phyloP scores from a whole-genome alignment of 2,888 invertebrate species.

The Gastracanthus pulcherrimus region DNA sequence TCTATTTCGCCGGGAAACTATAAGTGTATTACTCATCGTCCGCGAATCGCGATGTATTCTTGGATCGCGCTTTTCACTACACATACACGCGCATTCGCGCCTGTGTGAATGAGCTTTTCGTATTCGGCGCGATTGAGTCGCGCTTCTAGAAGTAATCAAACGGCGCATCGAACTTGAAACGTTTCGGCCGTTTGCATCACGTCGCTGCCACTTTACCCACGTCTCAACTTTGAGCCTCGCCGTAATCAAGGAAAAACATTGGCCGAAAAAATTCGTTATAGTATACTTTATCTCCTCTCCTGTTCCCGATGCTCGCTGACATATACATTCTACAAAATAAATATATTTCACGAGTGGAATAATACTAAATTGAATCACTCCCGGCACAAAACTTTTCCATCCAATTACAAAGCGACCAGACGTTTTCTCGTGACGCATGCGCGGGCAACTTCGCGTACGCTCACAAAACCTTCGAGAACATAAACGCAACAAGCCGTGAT shows the following conservation, averaged over 20 bases:
- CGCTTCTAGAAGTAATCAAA: slow-evolving; percentile 9
- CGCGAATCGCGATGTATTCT: slow-evolving; percentile 19
- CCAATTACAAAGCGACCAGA: too few relatives aligned
- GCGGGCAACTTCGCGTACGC: too few relatives aligned
- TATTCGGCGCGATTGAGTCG: background rate
- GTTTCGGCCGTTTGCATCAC: background rate
- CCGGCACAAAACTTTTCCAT: too few relatives aligned
- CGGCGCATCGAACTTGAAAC: background rate
- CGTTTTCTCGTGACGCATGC: too few relatives aligned
- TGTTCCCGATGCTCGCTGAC: too few relatives aligned
- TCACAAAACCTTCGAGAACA: too few relatives aligned
- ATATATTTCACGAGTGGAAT: too few relatives aligned
- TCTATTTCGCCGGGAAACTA: slow-evolving; percentile 6
- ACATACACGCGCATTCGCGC: background rate
- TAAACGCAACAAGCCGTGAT: too few relatives aligned
- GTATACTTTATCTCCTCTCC: too few relatives aligned
- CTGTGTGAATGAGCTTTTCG: background rate
- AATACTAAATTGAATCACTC: too few relatives aligned
- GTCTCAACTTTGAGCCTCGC: background rate
- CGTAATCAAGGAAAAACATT: background rate
- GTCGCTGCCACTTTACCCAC: background rate
- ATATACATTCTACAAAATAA: too few relatives aligned
- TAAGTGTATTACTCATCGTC: slow-evolving; percentile 16
- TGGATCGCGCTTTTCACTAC: slow-evolving; percentile 33
- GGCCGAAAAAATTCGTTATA: background rate